Evolutionary conservation across 2,113 vertebrate species (phyloP).

Genomic region (Cynocephalus volans): DNA sequence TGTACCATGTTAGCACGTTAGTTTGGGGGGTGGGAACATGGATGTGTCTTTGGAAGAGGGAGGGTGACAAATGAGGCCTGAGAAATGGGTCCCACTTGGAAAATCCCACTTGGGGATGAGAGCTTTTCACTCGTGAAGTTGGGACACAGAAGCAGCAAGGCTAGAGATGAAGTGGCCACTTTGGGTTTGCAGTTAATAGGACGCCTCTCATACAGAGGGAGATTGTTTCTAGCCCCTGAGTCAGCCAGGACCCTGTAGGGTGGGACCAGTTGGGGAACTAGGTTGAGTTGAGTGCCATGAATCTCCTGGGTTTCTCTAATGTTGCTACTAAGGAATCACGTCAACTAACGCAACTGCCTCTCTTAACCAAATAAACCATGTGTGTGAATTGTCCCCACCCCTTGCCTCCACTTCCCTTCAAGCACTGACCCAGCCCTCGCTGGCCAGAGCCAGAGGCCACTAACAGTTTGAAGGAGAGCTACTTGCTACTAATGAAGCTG

Average conservation of each 20-base stretch:
- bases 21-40: background rate
- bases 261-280: background rate
- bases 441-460: conserved; percentile 77
- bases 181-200: background rate
- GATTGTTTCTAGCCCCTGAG: background rate
- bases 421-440: conserved; percentile 73
- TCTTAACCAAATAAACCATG: conserved; percentile 82
- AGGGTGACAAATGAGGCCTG: background rate
- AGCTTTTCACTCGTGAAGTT: background rate
- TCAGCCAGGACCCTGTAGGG: background rate
- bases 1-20: background rate
- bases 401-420: conserved; percentile 60
- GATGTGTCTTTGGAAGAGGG: background rate
- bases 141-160: background rate
- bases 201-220: background rate
- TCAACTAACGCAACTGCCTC: conserved; percentile 80
- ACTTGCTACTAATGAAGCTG: conserved; percentile 72
- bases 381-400: conserved; percentile 68
- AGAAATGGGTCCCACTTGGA: background rate
- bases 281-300: conserved; percentile 25
- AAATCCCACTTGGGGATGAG: background rate
- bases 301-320: conserved; percentile 67
- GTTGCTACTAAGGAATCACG: conserved; percentile 73
- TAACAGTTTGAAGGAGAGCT: conserved; percentile 80
- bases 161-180: background rate